These are phyloP conservation scores for Dryoscopus gambensis DNA, from an alignment of 2,113 vertebrate species.

Conservation along the genomic window DNA sequence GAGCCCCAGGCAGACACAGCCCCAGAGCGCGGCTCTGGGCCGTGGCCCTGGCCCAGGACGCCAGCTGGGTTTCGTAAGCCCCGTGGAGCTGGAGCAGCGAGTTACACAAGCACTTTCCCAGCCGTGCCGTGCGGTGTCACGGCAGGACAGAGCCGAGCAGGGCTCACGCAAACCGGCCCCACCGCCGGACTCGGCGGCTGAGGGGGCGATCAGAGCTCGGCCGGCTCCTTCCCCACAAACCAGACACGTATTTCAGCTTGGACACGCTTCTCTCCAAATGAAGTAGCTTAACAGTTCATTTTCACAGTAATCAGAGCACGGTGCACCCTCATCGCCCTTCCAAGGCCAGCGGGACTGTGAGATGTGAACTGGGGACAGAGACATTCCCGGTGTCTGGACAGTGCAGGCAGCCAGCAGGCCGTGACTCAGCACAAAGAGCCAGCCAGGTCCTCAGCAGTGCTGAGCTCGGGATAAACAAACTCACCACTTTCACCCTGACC, in stretches of 20 bases:
- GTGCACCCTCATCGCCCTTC: rapidly evolving
- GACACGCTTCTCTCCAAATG: not conserved
- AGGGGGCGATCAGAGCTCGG: not conserved
- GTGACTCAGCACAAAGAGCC: slow-evolving; percentile 36
- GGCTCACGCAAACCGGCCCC: not conserved
- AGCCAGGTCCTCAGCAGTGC: not conserved
- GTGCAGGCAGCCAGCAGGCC: not conserved
- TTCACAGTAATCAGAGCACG: rapidly evolving
- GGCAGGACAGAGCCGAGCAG: not conserved
- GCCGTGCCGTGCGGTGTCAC: rapidly evolving
- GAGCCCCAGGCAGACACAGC: not conserved
- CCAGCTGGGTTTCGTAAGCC: not conserved
- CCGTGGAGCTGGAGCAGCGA: not conserved
- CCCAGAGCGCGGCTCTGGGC: not conserved
- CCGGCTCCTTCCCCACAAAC: not conserved
- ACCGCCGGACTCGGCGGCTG: not conserved
- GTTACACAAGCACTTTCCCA: not conserved
- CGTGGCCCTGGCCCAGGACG: not conserved
- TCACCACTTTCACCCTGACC: not conserved
- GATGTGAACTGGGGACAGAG: not conserved
- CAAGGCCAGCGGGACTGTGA: not conserved
- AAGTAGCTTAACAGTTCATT: rapidly evolving
- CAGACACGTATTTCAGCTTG: rapidly evolving
- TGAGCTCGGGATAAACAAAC: not conserved
- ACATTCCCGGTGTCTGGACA: rapidly evolving